Evolutionary conservation across 2,888 invertebrate species (phyloP).

Genomic region (Eueremaeus valkanovi): DNA sequence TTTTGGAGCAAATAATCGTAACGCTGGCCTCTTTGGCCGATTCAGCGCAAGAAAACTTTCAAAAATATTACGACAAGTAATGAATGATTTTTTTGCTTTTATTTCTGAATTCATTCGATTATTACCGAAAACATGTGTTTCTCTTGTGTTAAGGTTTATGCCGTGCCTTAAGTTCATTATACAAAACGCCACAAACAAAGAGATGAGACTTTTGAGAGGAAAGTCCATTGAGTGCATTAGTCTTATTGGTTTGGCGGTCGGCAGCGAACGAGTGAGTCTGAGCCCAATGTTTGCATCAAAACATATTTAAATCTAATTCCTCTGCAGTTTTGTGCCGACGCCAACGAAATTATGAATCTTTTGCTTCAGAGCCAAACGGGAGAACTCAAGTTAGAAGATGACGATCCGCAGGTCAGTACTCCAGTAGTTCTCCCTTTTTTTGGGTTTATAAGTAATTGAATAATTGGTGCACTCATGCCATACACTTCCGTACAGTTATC

Average conservation of each 20-base stretch:
- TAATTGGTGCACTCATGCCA: too few species aligned
- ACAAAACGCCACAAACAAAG: slow-evolving; percentile 74
- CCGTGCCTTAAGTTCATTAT: slow-evolving; percentile 96
- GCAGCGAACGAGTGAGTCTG: slow-evolving; percentile 52
- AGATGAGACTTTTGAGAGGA: slow-evolving; percentile 83
- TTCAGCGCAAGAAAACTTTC: slow-evolving; percentile 93
- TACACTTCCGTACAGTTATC: slow-evolving; percentile 60
- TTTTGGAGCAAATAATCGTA: slow-evolving; percentile 96
- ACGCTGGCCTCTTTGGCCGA: slow-evolving; percentile 98
- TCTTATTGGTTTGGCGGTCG: slow-evolving; percentile 74
- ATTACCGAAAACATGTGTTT: slow-evolving; percentile 34
- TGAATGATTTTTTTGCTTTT: neutral
- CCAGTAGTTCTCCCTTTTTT: slow-evolving; percentile 38
- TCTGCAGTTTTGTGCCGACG: slow-evolving; percentile 60
- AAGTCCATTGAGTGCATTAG: slow-evolving; percentile 99
- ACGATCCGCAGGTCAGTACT: slow-evolving; percentile 73
- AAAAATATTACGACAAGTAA: slow-evolving; percentile 74
- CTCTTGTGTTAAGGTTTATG: slow-evolving; percentile 60
- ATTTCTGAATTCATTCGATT: slow-evolving; percentile 13
- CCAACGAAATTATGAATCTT: slow-evolving; percentile 92
- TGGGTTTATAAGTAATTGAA: neutral
- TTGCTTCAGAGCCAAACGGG: slow-evolving; percentile 83
- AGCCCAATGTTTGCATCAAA: neutral
- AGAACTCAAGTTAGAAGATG: slow-evolving; percentile 72
- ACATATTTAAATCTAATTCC: neutral